phyloP scores from a whole-genome alignment of 2,113 vertebrate genomes.

The Donacobius atricapilla region DNA sequence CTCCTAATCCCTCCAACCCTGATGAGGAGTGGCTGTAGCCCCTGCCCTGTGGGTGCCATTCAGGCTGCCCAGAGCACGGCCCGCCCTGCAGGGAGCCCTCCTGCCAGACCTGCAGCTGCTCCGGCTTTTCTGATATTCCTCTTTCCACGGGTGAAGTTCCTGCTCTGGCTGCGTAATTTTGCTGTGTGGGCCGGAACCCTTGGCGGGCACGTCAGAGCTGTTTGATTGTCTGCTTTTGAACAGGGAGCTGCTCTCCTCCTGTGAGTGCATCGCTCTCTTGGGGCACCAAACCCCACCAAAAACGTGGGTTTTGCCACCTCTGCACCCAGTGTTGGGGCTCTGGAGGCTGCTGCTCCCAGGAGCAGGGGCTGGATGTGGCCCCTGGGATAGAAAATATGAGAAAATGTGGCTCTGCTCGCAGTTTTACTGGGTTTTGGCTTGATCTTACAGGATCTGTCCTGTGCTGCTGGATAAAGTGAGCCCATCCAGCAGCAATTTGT shows the following conservation, averaged over 20 bases:
- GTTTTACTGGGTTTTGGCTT: background rate
- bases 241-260: fast-evolving
- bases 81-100: background rate
- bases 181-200: background rate
- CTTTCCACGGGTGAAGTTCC: background rate
- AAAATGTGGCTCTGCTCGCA: background rate
- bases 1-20: background rate
- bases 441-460: fast-evolving
- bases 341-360: background rate
- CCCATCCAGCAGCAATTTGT: fast-evolving
- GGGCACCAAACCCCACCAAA: fast-evolving
- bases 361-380: background rate
- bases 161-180: background rate
- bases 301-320: no score
- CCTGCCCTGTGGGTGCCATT: background rate
- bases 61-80: background rate
- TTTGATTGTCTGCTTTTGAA: background rate
- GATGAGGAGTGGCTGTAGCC: background rate
- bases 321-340: fast-evolving
- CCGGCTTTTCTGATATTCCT: background rate
- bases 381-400: fast-evolving
- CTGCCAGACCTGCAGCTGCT: background rate
- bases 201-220: fast-evolving
- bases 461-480: background rate
- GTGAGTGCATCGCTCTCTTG: fast-evolving